Base-by-base conservation (phyloP, 1,140 invertebrate species). In the Melipona quadrifasciata region DNA sequence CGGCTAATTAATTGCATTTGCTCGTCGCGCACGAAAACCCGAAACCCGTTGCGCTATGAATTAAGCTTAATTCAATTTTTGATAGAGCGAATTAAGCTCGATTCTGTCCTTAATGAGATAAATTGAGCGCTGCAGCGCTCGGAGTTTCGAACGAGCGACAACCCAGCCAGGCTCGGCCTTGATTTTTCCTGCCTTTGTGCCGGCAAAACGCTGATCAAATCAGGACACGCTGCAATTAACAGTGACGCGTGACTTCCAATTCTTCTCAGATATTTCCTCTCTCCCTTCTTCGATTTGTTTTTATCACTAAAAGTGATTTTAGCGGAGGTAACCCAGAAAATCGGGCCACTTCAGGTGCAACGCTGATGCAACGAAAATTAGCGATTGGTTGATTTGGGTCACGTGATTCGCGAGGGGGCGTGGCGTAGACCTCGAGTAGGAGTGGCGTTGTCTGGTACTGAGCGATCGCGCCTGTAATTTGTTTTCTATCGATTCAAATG, bases 11-110 rank as follows among this genome's bases (percentile, higher is more conserved):
- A 83, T 71, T 53, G 53, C 31, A 34, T 71, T 70, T 53, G 21
- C n/a, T 31, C 27, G 0, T 2, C 31, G 51, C 4, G 51, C 4
- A 1, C 24, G 39, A 47, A n/a, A 47, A 47, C 39, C 53, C 55
- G 17, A n/a, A 55, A 19, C 4, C 68, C 31, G 21, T 31, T n/a
- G 24, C 24, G 34, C 64, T 55, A n/a, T 31, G 39, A 71, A 53
- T 78, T 53, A 61, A 78, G 55, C 64, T 57, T 78, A 78, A 78
- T 83, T 70, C 39, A 21, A 78, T 78, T 83, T 78, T 83, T 83
- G 39, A 71, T 19, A 11, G 19, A 1, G 14, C n/a, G 55, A 83
- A 71, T 78, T 31, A 78, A 58, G 64, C 75, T 53, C 55, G 75
- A 70, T 78, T 78, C 53, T 78, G 21, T 21, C 31, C 47, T 61